phyloP scores from a whole-genome alignment of 2,888 invertebrate species.

The Cyrtodaria siliqua region DNA sequence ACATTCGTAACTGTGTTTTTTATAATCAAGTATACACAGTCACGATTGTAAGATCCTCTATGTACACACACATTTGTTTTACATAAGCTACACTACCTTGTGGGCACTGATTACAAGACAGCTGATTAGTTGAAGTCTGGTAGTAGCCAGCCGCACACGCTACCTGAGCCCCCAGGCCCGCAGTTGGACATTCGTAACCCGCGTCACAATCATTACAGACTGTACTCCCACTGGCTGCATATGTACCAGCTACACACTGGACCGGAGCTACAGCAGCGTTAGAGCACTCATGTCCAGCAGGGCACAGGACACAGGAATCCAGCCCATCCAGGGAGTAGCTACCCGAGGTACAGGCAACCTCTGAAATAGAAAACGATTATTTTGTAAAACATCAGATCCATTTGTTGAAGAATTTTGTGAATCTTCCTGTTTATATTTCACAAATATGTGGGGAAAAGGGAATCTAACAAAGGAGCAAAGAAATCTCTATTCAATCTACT shows the following conservation, averaged over 20 bases:
- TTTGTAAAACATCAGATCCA: no score
- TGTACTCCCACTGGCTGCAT: slow-evolving; percentile 63
- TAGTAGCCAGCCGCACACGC: slow-evolving; percentile 77
- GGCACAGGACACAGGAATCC: slow-evolving; percentile 78
- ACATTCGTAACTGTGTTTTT: no score
- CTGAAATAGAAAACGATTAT: no score
- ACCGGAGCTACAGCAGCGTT: slow-evolving; percentile 51
- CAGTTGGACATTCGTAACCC: slow-evolving; percentile 76
- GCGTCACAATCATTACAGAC: slow-evolving; percentile 75
- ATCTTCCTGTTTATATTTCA: no score
- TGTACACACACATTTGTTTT: no score
- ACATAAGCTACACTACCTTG: no score
- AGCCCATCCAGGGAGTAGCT: slow-evolving; percentile 76
- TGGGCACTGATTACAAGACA: slow-evolving; percentile 76
- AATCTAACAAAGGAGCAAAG: no score
- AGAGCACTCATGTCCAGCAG: slow-evolving; percentile 78
- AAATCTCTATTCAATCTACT: no score
- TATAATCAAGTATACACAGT: no score
- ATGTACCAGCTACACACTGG: slow-evolving; percentile 70
- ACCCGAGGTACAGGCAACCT: slow-evolving; percentile 70
- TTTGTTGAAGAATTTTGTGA: no score
- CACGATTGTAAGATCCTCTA: no score
- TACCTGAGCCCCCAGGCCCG: slow-evolving; percentile 68
- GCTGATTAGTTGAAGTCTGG: slow-evolving; percentile 70
- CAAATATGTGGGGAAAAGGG: no score